Conservation (phyloP, 2,113 vertebrate genomes). For the Lycaon pictus region DNA sequence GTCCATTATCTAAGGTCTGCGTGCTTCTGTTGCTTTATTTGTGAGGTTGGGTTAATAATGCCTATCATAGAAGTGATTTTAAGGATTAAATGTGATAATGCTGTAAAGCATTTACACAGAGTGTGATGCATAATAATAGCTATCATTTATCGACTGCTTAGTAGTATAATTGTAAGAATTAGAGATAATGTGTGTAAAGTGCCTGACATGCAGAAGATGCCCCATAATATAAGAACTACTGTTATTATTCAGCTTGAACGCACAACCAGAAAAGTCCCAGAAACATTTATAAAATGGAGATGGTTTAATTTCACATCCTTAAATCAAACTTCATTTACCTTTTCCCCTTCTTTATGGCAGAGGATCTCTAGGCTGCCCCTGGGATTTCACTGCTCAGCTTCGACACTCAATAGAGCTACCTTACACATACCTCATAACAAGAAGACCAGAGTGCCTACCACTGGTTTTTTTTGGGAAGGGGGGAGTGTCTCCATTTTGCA, state of each 20-base stretch:
- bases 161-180: constrained; percentile 1
- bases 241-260: constrained; percentile 8
- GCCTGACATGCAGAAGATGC: neutral
- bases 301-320: neutral
- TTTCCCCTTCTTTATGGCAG: neutral
- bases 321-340: neutral
- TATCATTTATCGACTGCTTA: neutral
- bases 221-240: neutral
- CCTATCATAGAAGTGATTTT: neutral
- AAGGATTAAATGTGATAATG: neutral
- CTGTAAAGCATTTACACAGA: neutral
- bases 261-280: neutral
- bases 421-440: neutral
- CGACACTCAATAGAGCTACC: neutral
- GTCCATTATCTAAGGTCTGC: neutral
- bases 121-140: neutral
- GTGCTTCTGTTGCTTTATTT: neutral
- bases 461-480: neutral
- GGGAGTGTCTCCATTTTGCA: neutral
- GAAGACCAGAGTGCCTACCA: neutral
- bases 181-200: neutral
- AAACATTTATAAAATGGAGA: neutral
- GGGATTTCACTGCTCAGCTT: neutral
- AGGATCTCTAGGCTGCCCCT: neutral
- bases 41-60: neutral